These are phyloP conservation scores for Pantala flavescens DNA, from an alignment of 1,140 invertebrate species.

Conservation along the genomic window DNA sequence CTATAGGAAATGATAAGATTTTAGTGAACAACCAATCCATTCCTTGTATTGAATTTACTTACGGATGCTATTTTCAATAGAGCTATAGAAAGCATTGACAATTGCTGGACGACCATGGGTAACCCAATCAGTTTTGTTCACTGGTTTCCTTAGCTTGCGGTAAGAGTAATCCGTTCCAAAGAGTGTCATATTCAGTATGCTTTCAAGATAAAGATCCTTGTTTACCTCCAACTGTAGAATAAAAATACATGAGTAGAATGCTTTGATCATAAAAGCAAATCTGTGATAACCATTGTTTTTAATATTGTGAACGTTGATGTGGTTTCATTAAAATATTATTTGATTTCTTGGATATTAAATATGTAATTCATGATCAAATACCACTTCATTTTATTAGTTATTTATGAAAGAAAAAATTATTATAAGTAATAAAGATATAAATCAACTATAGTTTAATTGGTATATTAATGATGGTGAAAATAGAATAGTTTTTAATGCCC, in stretches of 20 bases:
- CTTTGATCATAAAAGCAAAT: not conserved
- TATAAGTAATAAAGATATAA: too few species aligned
- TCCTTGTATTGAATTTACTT: conserved; percentile 33
- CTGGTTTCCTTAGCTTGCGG: conserved; percentile 58
- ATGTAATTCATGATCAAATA: too few species aligned
- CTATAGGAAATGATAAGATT: too few species aligned
- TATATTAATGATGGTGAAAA: too few species aligned
- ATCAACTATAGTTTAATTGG: too few species aligned
- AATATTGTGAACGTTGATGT: not conserved
- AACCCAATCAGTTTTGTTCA: conserved; percentile 76
- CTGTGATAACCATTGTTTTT: not conserved
- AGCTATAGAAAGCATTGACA: conserved; percentile 75
- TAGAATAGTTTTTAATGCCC: too few species aligned
- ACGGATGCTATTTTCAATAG: conserved; percentile 76
- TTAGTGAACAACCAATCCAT: too few species aligned
- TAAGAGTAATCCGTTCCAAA: conserved; percentile 69
- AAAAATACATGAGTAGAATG: conserved; percentile 16
- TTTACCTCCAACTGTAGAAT: conserved; percentile 51
- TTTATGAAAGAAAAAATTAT: too few species aligned
- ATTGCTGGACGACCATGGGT: conserved; percentile 63
- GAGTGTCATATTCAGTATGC: conserved; percentile 59
- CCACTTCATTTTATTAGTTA: too few species aligned
- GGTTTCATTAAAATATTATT: too few species aligned
- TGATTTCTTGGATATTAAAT: too few species aligned
- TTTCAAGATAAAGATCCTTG: conserved; percentile 56